Conservation (phyloP, 2,113 vertebrate species). For the Oplegnathus fasciatus region DNA sequence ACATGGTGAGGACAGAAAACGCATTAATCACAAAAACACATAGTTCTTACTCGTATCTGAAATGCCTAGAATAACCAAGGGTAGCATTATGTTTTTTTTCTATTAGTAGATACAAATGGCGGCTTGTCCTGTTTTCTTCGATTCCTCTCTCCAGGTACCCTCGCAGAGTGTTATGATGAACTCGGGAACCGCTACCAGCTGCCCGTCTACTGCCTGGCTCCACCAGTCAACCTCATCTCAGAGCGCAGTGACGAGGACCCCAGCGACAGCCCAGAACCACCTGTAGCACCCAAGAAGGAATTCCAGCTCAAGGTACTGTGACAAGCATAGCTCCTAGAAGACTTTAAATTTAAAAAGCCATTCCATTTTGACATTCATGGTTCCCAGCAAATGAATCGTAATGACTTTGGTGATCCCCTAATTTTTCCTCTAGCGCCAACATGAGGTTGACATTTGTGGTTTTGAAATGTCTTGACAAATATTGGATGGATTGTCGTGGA, state of each 20-base stretch:
- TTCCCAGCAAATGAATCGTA: background rate
- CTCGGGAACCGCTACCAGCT: slow-evolving; percentile 97
- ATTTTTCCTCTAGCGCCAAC: too few relatives aligned
- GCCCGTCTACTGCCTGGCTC: slow-evolving; percentile 96
- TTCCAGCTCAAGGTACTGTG: slow-evolving; percentile 92
- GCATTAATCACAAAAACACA: too few relatives aligned
- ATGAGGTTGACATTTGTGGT: too few relatives aligned
- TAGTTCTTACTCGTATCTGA: background rate
- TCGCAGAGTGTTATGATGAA: slow-evolving; percentile 97
- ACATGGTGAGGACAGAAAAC: slow-evolving; percentile 87
- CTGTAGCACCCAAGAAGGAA: slow-evolving; percentile 88
- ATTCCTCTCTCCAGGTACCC: slow-evolving; percentile 85
- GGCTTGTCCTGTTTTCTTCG: background rate
- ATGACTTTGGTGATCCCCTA: background rate
- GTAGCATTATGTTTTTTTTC: background rate
- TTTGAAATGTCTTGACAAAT: too few relatives aligned
- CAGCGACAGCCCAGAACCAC: slow-evolving; percentile 86
- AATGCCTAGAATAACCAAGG: background rate
- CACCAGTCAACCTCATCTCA: slow-evolving; percentile 94
- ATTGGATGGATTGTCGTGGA: too few relatives aligned
- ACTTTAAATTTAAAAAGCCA: too few relatives aligned
- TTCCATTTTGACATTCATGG: background rate
- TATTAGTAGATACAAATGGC: background rate
- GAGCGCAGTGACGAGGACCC: slow-evolving; percentile 94
- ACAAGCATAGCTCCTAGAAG: background rate